A percentile compares a stretch with the other conserved stretches of the same genome.
Evolutionary conservation across 2,888 invertebrate genomes (phyloP).

Genomic region (Drosophila bunnanda): DNA sequence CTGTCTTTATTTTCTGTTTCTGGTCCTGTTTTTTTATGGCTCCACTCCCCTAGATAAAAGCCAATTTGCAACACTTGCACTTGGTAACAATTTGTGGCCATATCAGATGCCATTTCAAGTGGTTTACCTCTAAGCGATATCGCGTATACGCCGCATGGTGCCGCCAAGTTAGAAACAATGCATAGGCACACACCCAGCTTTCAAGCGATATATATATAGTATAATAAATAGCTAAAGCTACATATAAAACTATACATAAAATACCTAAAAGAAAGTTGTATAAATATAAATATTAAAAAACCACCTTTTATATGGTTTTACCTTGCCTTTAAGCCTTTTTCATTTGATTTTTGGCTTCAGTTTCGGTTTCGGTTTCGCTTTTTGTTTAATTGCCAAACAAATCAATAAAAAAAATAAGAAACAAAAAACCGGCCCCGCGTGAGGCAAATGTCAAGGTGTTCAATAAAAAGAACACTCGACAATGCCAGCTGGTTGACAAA

Average conservation of each 20-base stretch:
- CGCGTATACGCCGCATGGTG: constrained; percentile 22
- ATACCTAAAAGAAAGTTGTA: neutral
- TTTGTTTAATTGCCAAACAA: constrained; percentile 58
- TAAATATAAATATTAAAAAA: neutral
- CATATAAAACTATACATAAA: neutral
- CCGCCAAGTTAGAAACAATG: constrained; percentile 12
- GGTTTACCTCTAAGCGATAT: constrained; percentile 25
- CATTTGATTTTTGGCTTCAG: constrained; percentile 7
- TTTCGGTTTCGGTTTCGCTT: constrained; percentile 17
- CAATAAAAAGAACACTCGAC: constrained; percentile 49
- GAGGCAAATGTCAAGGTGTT: constrained; percentile 64
- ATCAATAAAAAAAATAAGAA: constrained; percentile 37
- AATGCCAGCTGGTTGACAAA: constrained; percentile 51
- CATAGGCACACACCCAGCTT: constrained; percentile 5
- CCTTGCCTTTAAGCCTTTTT: constrained; percentile 12
- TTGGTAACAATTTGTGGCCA: constrained; percentile 27
- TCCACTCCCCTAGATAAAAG: constrained; percentile 17
- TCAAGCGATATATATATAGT: neutral
- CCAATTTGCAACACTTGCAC: constrained; percentile 32
- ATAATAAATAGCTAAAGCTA: neutral
- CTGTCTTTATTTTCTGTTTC: neutral
- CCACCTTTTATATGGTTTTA: constrained; percentile 15
- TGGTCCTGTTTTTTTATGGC: neutral
- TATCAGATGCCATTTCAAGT: constrained; percentile 40
- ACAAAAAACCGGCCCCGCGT: constrained; percentile 35